Evolutionary conservation across 2,888 invertebrate genomes (phyloP).

Genomic region (Drosophila mayaguana): DNA sequence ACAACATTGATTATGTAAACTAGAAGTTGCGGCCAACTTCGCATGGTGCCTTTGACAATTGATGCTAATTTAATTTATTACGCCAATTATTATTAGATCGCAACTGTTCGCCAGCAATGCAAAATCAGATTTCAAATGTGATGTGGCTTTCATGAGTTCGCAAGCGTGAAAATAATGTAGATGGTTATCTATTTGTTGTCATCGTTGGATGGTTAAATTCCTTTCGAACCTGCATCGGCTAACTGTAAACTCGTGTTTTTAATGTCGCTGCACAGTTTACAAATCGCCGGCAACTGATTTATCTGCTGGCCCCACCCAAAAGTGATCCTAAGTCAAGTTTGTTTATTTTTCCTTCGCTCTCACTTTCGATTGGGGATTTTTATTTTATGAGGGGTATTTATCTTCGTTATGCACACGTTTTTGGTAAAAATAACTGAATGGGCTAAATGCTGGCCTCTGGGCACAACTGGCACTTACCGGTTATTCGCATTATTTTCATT

Average conservation of each 20-base stretch:
- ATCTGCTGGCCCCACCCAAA: not conserved
- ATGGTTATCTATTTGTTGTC: constrained; percentile 7
- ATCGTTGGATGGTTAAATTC: not conserved
- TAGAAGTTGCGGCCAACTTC: not conserved
- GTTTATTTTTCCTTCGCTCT: constrained; percentile 1
- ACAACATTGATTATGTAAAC: not conserved
- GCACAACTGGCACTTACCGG: constrained; percentile 77
- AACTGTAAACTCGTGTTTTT: constrained; percentile 8
- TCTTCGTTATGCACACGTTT: constrained; percentile 1
- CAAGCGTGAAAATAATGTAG: constrained; percentile 30
- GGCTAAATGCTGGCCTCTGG: constrained; percentile 35
- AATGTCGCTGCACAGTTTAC: constrained; percentile 1
- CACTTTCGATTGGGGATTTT: constrained; percentile 1
- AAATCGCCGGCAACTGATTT: not conserved
- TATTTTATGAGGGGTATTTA: not conserved
- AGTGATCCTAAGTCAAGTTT: constrained; percentile 9
- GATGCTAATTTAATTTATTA: constrained; percentile 10
- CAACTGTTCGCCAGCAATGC: not conserved
- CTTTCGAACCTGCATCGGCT: not conserved
- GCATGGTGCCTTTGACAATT: not conserved
- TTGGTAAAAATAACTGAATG: constrained; percentile 19
- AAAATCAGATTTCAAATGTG: not conserved
- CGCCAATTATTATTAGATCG: not conserved
- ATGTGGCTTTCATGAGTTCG: not conserved
- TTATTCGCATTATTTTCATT: constrained; percentile 83